Percentiles rank a stretch among this genome's conserved stretches.
Conservation (phyloP, 1,140 invertebrate genomes). For the Hydropsyche tenuis region DNA sequence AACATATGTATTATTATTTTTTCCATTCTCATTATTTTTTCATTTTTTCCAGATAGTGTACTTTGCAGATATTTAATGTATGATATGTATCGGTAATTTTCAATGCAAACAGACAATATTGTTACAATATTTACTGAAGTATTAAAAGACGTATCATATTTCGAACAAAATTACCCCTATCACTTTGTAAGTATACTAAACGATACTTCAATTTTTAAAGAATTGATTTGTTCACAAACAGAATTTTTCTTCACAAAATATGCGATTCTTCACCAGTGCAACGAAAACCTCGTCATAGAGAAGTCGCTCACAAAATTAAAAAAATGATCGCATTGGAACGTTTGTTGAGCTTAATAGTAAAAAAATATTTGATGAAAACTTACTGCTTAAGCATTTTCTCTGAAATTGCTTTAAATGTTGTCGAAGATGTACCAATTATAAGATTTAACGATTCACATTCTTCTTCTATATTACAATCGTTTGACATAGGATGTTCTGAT, state of each 20-base stretch:
- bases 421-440: conserved; percentile 12
- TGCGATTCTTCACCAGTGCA: background rate
- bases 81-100: too few relatives aligned
- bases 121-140: too few relatives aligned
- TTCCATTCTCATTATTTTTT: too few relatives aligned
- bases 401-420: conserved; percentile 1
- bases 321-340: background rate
- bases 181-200: background rate
- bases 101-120: too few relatives aligned
- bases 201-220: background rate
- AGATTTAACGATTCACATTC: background rate
- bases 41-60: too few relatives aligned
- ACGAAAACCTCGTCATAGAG: background rate
- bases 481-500: conserved; percentile 47
- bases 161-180: background rate
- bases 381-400: conserved; percentile 43
- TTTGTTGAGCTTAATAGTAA: conserved; percentile 38
- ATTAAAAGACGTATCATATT: background rate
- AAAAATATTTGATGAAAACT: conserved; percentile 39
- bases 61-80: too few relatives aligned
- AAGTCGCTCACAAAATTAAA: background rate
- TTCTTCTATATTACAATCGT: conserved; percentile 29
- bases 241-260: background rate
- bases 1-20: too few relatives aligned
- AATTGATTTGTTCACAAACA: background rate